Evolutionary conservation across 2,888 invertebrate genomes (phyloP), one percentile per base, ranked within the genome.

Genomic region (Nasonia oneida): DNA sequence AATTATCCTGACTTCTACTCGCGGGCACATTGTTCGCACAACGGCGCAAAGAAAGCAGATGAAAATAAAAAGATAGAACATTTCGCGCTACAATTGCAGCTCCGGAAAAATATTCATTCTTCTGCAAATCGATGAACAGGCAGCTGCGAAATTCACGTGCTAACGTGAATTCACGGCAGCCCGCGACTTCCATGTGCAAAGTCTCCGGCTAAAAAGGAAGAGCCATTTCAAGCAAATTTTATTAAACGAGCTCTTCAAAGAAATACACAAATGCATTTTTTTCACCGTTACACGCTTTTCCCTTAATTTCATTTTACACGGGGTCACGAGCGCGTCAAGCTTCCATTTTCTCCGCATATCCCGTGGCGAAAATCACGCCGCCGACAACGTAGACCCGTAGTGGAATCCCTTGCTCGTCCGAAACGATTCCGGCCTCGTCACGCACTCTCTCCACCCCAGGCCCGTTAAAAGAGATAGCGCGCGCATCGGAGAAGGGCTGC

Each of bases 391-490:
- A 12, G 29, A 29, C 29, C 29, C 29, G 29, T 1, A 29, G 29
- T 29, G 29, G 29, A 29, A 29, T n/a, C 12, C 14, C n/a, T 67
- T 29, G 33, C 29, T 67, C 67, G 23, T n/a, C 29, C 67, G 1
- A 67, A 67, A 14, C 67, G 67, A 33, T 67, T 33, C 67, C 67
- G 14, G 23, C 67, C 50, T 89, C 29, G 67, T 67, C 67, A 67
- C 67, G 67, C 67, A 67, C 8, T 5, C 57, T 37, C 37, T 29
- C n/a, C n/a, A 42, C 89, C 88, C 89, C 87, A 89, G 89, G 88
- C 89, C 87, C 89, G 89, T 90, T 90, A 89, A 89, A 88, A 89
- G 89, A 90, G 90, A 90, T 90, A 90, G 88, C 85, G 84, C 85
- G 84, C 75, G 84, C 71, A 83, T 77, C 29, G 73, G 73, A n/a